Evolutionary conservation across 2,797 vertebrate species (phyloP).

Genomic region (Stomatorhinus walkeri): DNA sequence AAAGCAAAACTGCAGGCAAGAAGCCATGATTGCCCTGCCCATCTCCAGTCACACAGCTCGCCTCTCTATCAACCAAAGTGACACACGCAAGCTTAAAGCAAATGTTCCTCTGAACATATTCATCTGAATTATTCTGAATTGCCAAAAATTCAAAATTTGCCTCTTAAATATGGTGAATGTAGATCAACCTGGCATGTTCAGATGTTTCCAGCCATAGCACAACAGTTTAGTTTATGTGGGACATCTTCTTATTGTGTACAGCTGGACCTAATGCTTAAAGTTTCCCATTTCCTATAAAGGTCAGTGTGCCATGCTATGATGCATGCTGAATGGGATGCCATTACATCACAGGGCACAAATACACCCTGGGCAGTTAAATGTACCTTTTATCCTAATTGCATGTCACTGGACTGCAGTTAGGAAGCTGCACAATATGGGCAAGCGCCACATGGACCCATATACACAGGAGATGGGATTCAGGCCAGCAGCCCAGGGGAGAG

Average conservation of each 20-base stretch:
- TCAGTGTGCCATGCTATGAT: background rate
- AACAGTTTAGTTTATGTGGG: background rate
- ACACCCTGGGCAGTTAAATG: background rate
- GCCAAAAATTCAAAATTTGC: background rate
- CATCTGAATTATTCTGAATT: background rate
- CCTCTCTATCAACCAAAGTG: background rate
- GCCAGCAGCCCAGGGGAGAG: background rate
- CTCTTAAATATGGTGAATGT: background rate
- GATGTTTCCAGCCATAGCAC: background rate
- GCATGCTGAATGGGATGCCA: background rate
- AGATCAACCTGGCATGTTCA: background rate
- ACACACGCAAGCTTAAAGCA: background rate
- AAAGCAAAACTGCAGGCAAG: background rate
- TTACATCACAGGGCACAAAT: background rate
- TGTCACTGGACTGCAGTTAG: background rate
- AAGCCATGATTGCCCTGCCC: background rate
- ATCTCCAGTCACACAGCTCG: background rate
- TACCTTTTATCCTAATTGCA: background rate
- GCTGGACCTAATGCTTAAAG: too few relatives aligned
- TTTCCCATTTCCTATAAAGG: background rate
- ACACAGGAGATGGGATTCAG: background rate
- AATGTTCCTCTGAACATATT: background rate
- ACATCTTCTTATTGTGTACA: too few relatives aligned
- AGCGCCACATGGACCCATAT: background rate
- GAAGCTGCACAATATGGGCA: background rate